Evolutionary conservation across 2,888 invertebrate species (phyloP), one percentile per base, ranked within the genome.

Genomic region (Sclerodermus sp.): DNA sequence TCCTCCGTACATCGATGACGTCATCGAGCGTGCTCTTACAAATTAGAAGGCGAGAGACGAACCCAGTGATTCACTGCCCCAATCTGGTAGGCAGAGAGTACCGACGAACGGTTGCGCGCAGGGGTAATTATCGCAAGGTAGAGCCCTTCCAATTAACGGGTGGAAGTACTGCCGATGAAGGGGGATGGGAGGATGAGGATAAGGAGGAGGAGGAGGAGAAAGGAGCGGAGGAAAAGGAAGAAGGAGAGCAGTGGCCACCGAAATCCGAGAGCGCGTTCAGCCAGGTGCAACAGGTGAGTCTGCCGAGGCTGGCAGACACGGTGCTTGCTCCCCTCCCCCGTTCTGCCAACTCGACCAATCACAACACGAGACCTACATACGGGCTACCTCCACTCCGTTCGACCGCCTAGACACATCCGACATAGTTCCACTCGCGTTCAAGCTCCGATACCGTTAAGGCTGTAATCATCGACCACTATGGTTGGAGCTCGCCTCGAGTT

Each of bases 311-410:
- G n/a, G n/a, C n/a, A 45, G 49, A 47, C 50, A 42, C 47, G 56
- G 51, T 49, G 60, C 54, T 45, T 55, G 53, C 57, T 67, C 66
- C 62, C 58, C 60, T 54, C 51, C 32, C 31, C 53, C 57, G 47
- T 44, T 51, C 39, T 55, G n/a, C 43, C 45, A 44, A 45, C 40
- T 56, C 60, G 58, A 51, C 76, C 76, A 76, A 76, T 76, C 64
- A 60, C 54, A 46, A 49, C 38, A 57, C 71, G 67, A 74, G 76
- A 77, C 76, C 76, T 76, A 77, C 75, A 75, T 77, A 71, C 66
- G 69, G 65, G 64, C 62, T 58, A n/a, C n/a, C n/a, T n/a, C n/a
- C n/a, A n/a, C n/a, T n/a, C n/a, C n/a, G n/a, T n/a, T n/a, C n/a
- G n/a, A n/a, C n/a, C n/a, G n/a, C n/a, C n/a, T n/a, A n/a, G n/a